Conservation (phyloP, 2,888 invertebrate genomes). For the Chrysodeixis includens region DNA sequence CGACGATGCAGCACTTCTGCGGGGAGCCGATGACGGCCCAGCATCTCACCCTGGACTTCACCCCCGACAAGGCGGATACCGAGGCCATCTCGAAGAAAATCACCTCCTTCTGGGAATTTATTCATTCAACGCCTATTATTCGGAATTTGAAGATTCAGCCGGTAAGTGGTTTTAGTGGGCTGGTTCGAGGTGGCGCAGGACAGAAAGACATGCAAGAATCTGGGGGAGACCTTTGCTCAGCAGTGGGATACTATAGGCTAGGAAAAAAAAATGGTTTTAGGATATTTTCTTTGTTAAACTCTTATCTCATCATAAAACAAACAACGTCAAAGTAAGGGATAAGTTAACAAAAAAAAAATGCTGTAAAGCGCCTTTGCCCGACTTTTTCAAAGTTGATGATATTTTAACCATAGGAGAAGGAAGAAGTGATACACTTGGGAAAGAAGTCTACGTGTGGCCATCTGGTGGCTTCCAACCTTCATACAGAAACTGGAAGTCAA, state of each 20-base stretch:
- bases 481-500: neutral
- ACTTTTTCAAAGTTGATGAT: neutral
- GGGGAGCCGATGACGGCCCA: conserved; percentile 43
- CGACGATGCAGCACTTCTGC: conserved; percentile 36
- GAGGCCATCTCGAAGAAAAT: conserved; percentile 61
- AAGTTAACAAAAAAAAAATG: too few relatives aligned
- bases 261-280: too few relatives aligned
- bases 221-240: too few relatives aligned
- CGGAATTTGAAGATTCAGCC: conserved; percentile 57
- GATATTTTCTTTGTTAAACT: neutral
- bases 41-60: conserved; percentile 43
- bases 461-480: neutral
- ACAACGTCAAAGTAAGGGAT: too few relatives aligned
- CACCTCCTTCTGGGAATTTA: conserved; percentile 65
- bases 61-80: conserved; percentile 60
- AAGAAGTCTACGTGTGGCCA: neutral
- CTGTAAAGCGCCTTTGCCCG: too few relatives aligned
- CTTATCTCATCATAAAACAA: neutral
- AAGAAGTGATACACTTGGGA: neutral
- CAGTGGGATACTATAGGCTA: too few relatives aligned
- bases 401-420: neutral
- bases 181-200: too few relatives aligned
- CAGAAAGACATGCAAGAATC: too few relatives aligned
- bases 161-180: conserved; percentile 39
- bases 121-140: conserved; percentile 56